phyloP scores from a whole-genome alignment of 2,797 vertebrate genomes.

The Lycodopsis pacificus region DNA sequence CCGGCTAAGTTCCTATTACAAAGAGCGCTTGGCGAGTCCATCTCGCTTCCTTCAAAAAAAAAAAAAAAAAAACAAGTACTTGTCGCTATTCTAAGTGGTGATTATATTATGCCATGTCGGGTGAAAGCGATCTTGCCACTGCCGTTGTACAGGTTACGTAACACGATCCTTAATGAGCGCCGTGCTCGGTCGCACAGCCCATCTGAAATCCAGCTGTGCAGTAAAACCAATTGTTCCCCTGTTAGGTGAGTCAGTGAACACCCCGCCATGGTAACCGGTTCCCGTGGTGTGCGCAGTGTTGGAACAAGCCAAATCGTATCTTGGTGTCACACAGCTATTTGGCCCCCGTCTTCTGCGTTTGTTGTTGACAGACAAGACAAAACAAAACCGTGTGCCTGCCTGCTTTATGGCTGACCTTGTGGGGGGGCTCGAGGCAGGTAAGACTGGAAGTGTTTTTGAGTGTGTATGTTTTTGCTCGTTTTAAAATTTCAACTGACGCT shows the following conservation, averaged over 20 bases:
- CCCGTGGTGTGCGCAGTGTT: slow-evolving; percentile 47
- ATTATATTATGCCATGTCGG: slow-evolving; percentile 37
- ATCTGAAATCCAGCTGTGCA: slow-evolving; percentile 15
- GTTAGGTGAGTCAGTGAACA: slow-evolving; percentile 36
- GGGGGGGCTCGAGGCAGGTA: slow-evolving; percentile 44
- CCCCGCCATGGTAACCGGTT: slow-evolving; percentile 43
- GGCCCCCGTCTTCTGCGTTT: slow-evolving; percentile 19
- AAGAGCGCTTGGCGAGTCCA: neutral
- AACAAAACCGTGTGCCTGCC: slow-evolving; percentile 54
- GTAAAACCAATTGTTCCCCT: slow-evolving; percentile 36
- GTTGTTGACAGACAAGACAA: slow-evolving; percentile 70
- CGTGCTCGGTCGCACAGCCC: neutral
- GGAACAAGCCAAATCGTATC: slow-evolving; percentile 61
- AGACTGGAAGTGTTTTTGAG: slow-evolving; percentile 53
- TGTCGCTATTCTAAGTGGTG: slow-evolving; percentile 27
- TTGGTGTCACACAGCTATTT: slow-evolving; percentile 59
- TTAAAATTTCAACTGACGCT: slow-evolving; percentile 26
- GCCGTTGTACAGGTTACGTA: slow-evolving; percentile 41
- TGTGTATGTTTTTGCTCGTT: neutral
- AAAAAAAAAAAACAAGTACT: slow-evolving; percentile 36
- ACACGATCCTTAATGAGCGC: slow-evolving; percentile 21
- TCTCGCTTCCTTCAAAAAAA: neutral
- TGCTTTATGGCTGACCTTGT: slow-evolving; percentile 58
- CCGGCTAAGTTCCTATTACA: slow-evolving; percentile 43
- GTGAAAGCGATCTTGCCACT: slow-evolving; percentile 40